Base-by-base conservation (phyloP, 2,113 vertebrate species). In the Zingel zingel region DNA sequence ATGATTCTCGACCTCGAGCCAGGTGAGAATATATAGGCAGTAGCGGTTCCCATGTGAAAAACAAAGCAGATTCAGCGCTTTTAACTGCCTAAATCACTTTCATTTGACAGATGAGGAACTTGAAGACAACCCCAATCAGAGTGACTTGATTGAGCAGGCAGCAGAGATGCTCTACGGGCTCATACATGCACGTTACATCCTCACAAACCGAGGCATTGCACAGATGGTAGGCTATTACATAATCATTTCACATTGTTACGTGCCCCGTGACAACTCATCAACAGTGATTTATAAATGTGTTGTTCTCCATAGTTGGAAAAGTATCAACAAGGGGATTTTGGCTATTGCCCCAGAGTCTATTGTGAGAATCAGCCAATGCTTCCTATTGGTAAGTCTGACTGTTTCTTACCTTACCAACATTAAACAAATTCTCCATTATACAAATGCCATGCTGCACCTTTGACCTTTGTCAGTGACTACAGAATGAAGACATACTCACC, bases 331-430 rank as follows among this genome's bases (percentile, higher is more conserved):
- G 97, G 97, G 74, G 97, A 98, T 83, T 97, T 98, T 89, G 97
- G 97, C 67, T 97, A 97, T 88, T 98, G 97, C 81, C 97, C 97
- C 48, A 95, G 97, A 59, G 97, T 98, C 36, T 98, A 98, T 91
- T 98, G 97, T 93, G 97, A 98, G 91, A 98, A 98, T 89, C 97
- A 98, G 94, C 96, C 97, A 21, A 98, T 98, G 97, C 96, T 98
- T 86, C 97, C 97, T 9, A 98, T 98, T 39, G 97, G 97, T 98
- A 90, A 95, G 96, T 93, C 43, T 15, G 25, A 53, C 16, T 53
- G n/a, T 79, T 47, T 18, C 39, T 56, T 54, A 27, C 7, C 9
- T 16, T 21, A 39, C 36, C 36, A 21, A 56, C 27, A 54, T 47
- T 9, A 6, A 66, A 30, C 3, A 16, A 3, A 1, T 12, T 23